Base-by-base conservation (phyloP, 2,888 invertebrate genomes). In the Conchocele bisecta region DNA sequence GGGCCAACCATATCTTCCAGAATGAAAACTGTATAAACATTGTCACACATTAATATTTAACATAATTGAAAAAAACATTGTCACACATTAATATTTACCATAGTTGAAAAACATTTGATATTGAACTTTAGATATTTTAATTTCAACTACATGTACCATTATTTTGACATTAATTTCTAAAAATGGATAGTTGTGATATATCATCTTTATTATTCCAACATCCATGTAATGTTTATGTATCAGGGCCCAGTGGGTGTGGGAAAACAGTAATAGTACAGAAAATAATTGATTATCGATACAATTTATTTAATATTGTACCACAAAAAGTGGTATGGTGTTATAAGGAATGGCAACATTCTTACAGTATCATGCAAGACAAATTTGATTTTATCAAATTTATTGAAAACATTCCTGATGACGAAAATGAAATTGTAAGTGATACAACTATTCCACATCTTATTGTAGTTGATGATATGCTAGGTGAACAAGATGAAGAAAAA, bases 401-500 rank as follows among this genome's bases (percentile, higher is more conserved):
- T n/a, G n/a, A n/a, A n/a, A n/a, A n/a, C 7, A 58, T 58, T n/a
- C 42, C 58, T 31, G 58, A 31, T 9, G 58, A 42, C 33, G 44
- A 58, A 31, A 44, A 58, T 29, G 58, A 58, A 29, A 29, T 58
- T 17, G 42, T 58, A 13, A 31, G 44, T 7, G 58, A 58, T 44
- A 26, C n/a, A 44, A 24, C 22, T 2, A 31, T 58, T 4, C 58
- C 58, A 9, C 58, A 58, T 33, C 33, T 58, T 22, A 22, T 58
- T 11, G 24, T 58, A 20, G 42, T 44, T 44, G 58, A 58, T 58
- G 44, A 20, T 9, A 28, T 44, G 44, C 20, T 24, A 44, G 58
- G 31, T 15, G 44, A 58, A 24, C 42, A 58, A 29, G 44, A 58
- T 44, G 58, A 58, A 26, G 44, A 44, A n/a, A 58, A 42, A 58